Base-by-base conservation (phyloP, 2,797 vertebrate genomes). In the Triplophysa bombifrons region DNA sequence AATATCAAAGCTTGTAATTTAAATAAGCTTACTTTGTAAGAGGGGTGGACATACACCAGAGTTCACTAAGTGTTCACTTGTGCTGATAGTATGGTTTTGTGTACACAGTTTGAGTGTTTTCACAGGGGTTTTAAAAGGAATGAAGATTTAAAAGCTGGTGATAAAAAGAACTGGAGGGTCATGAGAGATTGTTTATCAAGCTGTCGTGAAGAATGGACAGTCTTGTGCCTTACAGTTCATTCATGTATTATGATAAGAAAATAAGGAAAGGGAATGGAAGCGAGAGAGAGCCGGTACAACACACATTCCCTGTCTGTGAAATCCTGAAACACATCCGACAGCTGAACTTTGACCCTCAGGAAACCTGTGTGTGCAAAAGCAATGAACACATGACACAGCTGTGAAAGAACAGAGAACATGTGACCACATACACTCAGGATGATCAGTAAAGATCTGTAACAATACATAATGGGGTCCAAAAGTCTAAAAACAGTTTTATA, bases 341-440 rank as follows among this genome's bases (percentile, higher is more conserved):
- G 46, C 19, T 74, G 72, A 85, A 53, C 76, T 20, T 55, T 70
- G 76, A 77, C 72, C 53, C 84, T 30, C n/a, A 55, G 66, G 12
- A 13, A 72, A 71, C 72, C 68, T 16, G 4, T 55, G 58, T 67
- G 50, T 72, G 64, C 4, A 46, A 83, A 72, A 72, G 8, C 34
- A 60, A 48, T 38, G n/a, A 30, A 67, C 30, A 44, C 22, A 69
- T 30, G 48, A 75, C 60, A 72, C 68, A 76, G 76, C 66, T 80
- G 81, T 63, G 60, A 71, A 74, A 70, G 19, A 80, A 50, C 61
- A 30, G 4, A 51, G 61, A 76, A 14, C 4, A 27, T 4, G 10
- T 55, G 55, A 38, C 64, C 17, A 53, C 41, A 76, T 8, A 65
- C 16, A 38, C 20, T 27, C 41, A 51, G 50, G 79, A 8, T 65